A percentile compares a stretch with the other conserved stretches of the same genome.
Conservation (phyloP, 2,113 vertebrate species). For the Pseudorectes ferrugineus region DNA sequence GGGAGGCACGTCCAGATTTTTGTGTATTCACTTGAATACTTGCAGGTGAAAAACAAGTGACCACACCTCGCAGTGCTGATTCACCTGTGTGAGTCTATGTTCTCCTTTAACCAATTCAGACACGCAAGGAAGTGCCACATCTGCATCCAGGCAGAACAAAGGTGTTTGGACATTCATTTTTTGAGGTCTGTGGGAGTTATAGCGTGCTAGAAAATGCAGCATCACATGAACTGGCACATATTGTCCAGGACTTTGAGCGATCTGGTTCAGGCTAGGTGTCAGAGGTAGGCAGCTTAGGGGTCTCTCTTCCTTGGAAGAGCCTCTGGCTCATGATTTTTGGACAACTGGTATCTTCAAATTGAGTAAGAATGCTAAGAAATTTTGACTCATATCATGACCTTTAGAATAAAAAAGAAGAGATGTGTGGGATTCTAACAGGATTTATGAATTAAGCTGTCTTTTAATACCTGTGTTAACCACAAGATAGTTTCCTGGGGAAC, state of each 20-base stretch:
- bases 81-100: not conserved
- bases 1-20: not conserved
- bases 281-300: not conserved
- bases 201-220: not conserved
- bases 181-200: not conserved
- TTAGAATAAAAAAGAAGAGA: not conserved
- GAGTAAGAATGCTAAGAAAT: not conserved
- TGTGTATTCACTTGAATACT: not conserved
- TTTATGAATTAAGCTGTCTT: not conserved
- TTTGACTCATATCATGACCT: not conserved
- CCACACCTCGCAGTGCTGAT: not conserved
- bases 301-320: not conserved
- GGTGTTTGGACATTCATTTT: not conserved
- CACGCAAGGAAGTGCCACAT: not conserved
- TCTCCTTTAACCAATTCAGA: not conserved
- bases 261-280: not conserved
- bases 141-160: not conserved
- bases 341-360: not conserved
- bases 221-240: fast-evolving
- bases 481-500: not conserved
- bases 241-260: not conserved
- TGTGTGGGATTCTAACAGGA: not conserved
- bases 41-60: not conserved
- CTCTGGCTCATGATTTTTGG: not conserved
- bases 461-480: not conserved